Evolutionary conservation across 2,888 invertebrate species (phyloP).

Genomic region (Drosophila peninsularis): DNA sequence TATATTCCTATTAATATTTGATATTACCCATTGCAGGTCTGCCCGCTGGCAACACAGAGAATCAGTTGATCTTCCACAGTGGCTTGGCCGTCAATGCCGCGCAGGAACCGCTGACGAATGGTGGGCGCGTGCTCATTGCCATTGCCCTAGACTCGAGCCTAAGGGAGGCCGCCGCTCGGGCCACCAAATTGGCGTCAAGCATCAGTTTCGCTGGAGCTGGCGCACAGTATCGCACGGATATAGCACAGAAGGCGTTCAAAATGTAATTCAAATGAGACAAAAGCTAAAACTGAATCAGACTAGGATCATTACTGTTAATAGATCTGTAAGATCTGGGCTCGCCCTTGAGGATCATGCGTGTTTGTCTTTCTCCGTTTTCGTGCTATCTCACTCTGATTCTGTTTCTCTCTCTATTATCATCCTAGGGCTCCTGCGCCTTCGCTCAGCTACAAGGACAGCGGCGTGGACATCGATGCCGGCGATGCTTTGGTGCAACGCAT

Average conservation of each 20-base stretch:
- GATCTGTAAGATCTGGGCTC: not conserved
- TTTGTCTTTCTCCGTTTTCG: not conserved
- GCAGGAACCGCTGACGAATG: constrained; percentile 90
- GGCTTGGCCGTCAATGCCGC: constrained; percentile 89
- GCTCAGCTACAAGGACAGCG: constrained; percentile 94
- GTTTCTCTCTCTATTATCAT: not conserved
- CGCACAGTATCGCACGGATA: constrained; percentile 94
- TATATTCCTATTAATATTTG: no score
- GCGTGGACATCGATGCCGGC: constrained; percentile 97
- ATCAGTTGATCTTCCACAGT: constrained; percentile 91
- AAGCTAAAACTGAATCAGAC: not conserved
- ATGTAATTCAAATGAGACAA: constrained; percentile 86
- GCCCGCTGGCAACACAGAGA: constrained; percentile 62
- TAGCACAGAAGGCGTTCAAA: constrained; percentile 93
- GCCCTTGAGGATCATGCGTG: not conserved
- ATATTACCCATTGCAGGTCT: constrained; percentile 85
- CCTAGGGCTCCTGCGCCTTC: constrained; percentile 37
- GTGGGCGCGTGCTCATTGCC: constrained; percentile 94
- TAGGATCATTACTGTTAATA: not conserved
- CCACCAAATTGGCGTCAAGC: constrained; percentile 89
- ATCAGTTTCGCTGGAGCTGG: constrained; percentile 94
- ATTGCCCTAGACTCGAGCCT: constrained; percentile 90
- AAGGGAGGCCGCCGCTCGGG: constrained; percentile 89
- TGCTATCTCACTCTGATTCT: not conserved
- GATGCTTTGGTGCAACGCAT: constrained; percentile 93